Evolutionary conservation across 2,113 vertebrate genomes (phyloP).

Genomic region (Nipponia nippon): DNA sequence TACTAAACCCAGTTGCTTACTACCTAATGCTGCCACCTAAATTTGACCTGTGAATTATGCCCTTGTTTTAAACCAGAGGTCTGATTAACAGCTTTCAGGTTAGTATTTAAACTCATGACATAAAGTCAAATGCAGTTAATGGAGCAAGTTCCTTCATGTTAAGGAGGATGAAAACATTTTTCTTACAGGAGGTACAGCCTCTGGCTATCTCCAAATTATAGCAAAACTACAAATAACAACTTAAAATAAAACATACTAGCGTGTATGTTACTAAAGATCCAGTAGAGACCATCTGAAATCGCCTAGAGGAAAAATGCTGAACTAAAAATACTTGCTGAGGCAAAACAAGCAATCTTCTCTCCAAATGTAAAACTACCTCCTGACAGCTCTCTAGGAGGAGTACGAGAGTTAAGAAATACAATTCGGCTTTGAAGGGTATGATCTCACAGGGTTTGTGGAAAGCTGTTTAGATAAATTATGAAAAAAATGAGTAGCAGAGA

Average conservation of each 20-base stretch:
- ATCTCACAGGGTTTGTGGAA: not conserved
- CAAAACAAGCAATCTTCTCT: not conserved
- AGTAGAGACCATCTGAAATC: slow-evolving; percentile 4
- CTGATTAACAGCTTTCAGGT: not conserved
- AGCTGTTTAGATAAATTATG: slow-evolving; percentile 8
- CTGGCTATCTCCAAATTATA: not conserved
- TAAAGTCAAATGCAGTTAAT: not conserved
- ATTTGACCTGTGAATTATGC: not conserved
- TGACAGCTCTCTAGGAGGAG: not conserved
- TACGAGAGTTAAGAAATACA: not conserved
- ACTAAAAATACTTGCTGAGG: slow-evolving; percentile 13
- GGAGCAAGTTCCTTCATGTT: not conserved
- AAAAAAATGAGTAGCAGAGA: not conserved
- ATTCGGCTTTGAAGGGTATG: not conserved
- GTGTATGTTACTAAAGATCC: not conserved
- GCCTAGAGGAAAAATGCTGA: not conserved
- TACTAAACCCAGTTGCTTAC: not conserved
- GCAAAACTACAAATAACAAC: slow-evolving; percentile 24
- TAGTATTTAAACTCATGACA: not conserved
- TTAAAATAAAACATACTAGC: not conserved
- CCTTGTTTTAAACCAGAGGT: not conserved
- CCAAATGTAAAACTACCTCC: slow-evolving; percentile 5
- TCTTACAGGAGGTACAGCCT: not conserved
- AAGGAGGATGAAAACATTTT: not conserved
- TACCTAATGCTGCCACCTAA: not conserved